Evolutionary conservation across 2,888 invertebrate genomes (phyloP), one percentile per base, ranked within the genome.

Genomic region (Zhuqinia jingwanae): DNA sequence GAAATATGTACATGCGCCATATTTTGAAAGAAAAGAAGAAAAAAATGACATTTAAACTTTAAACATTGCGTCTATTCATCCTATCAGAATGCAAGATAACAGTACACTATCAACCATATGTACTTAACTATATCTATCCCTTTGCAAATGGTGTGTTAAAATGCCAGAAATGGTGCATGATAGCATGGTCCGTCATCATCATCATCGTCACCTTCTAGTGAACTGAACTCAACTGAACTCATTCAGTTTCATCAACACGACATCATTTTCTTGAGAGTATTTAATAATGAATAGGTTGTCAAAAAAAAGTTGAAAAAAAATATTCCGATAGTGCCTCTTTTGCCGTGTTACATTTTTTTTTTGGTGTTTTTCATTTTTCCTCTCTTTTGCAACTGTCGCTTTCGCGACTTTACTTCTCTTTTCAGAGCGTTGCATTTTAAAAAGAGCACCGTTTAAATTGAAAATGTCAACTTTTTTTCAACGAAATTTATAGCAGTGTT

Each of bases 101-200:
- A 50, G 36, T 36, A 36, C 36, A 36, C 36, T 6, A n/a, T n/a
- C n/a, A n/a, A n/a, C n/a, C n/a, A n/a, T n/a, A n/a, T n/a, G n/a
- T n/a, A n/a, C n/a, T n/a, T n/a, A n/a, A n/a, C n/a, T 36, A 6
- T 36, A 36, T 36, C 36, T 36, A 3, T 36, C 5, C 36, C 3
- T 36, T 8, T 36, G 36, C 36, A 36, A 36, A 36, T 56, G 56
- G 56, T n/a, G 2, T 76, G 56, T 53, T 56, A 56, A 58, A 76
- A 76, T 76, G 76, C 76, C 75, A 76, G 58, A 58, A 76, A 76
- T 76, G 76, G 58, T 76, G 58, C 76, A 56, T 76, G 17, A 13
- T 25, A 58, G 58, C 76, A 56, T 76, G 17, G 22, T 25, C 63
- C 63, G 36, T 65, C 63, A 17, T 65, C 30, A 3, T 22, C 22